Percentiles rank a stretch among this genome's conserved stretches.
Conservation (phyloP, 1,140 invertebrate species). For the Drosophila dunni region DNA sequence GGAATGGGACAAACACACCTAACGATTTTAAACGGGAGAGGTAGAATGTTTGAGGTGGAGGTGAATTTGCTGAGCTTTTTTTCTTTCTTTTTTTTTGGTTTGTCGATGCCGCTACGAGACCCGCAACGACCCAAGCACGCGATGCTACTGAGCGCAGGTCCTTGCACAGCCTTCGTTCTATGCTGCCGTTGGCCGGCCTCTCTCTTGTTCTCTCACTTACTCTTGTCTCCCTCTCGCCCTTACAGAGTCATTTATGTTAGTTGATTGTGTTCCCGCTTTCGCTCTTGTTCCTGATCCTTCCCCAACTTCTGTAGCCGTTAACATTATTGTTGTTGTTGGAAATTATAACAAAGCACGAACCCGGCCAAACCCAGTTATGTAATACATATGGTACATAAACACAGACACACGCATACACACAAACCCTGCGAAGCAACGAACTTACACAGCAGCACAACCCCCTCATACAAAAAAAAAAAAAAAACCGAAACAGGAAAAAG, state of each 20-base stretch:
- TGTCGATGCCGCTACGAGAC: slow-evolving; percentile 46
- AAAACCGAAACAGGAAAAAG: slow-evolving; percentile 30
- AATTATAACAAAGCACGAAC: slow-evolving; percentile 69
- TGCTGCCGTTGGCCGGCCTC: slow-evolving; percentile 44
- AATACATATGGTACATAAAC: slow-evolving; percentile 47
- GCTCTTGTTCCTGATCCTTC: background rate
- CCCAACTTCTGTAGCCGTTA: background rate
- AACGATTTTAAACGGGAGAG: slow-evolving; percentile 19
- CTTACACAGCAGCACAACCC: slow-evolving; percentile 37
- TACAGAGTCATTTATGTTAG: slow-evolving; percentile 4
- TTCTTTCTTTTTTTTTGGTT: slow-evolving; percentile 27
- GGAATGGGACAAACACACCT: slow-evolving; percentile 37
- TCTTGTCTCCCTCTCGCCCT: slow-evolving; percentile 12
- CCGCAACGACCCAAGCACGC: slow-evolving; percentile 71
- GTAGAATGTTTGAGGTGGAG: slow-evolving; percentile 26
- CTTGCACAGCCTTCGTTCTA: slow-evolving; percentile 54
- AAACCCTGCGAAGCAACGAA: slow-evolving; percentile 34
- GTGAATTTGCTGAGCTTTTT: slow-evolving; percentile 36
- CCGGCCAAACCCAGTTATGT: slow-evolving; percentile 74
- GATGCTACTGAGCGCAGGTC: slow-evolving; percentile 76
- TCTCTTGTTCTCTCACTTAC: slow-evolving; percentile 5
- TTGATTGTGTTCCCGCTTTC: background rate
- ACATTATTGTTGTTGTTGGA: slow-evolving; percentile 16
- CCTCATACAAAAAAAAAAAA: slow-evolving; percentile 36
- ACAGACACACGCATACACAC: slow-evolving; percentile 34